phyloP scores from a whole-genome alignment of 2,113 vertebrate species.

The Camelus dromedarius region DNA sequence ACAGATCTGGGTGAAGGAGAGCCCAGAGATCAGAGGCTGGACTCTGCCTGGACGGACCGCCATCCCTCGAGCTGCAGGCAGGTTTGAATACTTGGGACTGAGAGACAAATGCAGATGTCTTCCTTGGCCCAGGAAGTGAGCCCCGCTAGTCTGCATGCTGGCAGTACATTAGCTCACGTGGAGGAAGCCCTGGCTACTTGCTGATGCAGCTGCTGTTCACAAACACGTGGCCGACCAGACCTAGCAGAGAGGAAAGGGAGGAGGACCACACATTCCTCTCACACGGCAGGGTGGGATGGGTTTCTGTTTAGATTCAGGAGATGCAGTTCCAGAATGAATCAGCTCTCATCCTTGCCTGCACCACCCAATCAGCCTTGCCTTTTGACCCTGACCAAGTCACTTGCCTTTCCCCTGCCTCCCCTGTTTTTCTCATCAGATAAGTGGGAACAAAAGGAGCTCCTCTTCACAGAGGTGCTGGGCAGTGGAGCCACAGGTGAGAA shows the following conservation, averaged over 20 bases:
- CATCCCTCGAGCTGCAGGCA: not conserved
- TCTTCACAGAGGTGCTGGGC: not conserved
- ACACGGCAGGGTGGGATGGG: accelerated
- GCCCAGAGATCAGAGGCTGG: not conserved
- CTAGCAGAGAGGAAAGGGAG: not conserved
- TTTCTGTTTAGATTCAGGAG: not conserved
- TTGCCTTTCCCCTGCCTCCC: not conserved
- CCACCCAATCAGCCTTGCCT: not conserved
- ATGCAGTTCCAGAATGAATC: not conserved
- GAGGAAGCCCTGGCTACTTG: not conserved
- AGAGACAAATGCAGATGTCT: conserved; percentile 33
- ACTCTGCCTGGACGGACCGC: not conserved
- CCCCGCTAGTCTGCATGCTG: not conserved
- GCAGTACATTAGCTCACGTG: not conserved
- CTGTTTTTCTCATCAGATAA: not conserved
- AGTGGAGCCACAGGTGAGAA: not conserved
- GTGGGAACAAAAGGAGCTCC: not conserved
- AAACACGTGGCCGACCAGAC: not conserved
- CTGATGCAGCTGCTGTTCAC: conserved; percentile 1
- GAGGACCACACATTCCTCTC: not conserved
- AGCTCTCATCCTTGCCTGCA: not conserved
- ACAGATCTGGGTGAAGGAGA: conserved; percentile 17
- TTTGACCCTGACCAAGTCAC: not conserved
- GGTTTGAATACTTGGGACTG: not conserved
- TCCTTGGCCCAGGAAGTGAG: not conserved